Evolutionary conservation across 2,797 vertebrate species (phyloP), one percentile per base, ranked within the genome.

Genomic region (Gallinago nigripennis): DNA sequence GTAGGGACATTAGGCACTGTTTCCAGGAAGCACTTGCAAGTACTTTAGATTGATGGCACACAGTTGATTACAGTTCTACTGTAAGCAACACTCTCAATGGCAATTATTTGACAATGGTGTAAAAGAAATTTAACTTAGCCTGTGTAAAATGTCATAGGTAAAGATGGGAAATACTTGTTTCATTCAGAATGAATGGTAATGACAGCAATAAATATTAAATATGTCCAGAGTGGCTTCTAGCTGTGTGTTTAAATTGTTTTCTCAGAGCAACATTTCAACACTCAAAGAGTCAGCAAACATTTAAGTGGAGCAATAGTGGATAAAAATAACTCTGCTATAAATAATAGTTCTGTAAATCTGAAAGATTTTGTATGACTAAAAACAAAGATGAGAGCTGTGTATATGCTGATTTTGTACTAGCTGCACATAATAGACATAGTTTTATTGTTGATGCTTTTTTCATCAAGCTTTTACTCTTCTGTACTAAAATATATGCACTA

Each of bases 351-450:
- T 69, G 31, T 54, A 45, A 11, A n/a, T 4, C 8, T 53, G 35
- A 56, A 64, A 41, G 56, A 33, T 56, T 84, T 43, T 5, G 8
- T 73, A 5, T 56, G 11, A 41, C 12, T 64, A 23, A 53, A 86
- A 46, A 0, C 23, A 46, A 58, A 69, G 4, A n/a, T 57, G 53
- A 21, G 12, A 56, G 27, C 18, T 81, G 8, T 24, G 10, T 58
- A 18, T 71, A 45, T 39, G 19, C 14, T 81, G 3, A 5, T 80
- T 93, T 78, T 33, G 5, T 61, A 31, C 10, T 2, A 45, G 1
- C 3, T 39, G 4, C 58, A 72, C 4, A 7, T 30, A 1, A 1
- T 51, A 8, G 28, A 27, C 20, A 6, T 53, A 61, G 5, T 46
- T 92, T 88, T 71, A 6, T 33, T 28, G 8, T 54, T 60, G 13